Evolutionary conservation across 2,888 invertebrate genomes (phyloP), one percentile per base, ranked within the genome.

Genomic region (Ennomos quercinarius): DNA sequence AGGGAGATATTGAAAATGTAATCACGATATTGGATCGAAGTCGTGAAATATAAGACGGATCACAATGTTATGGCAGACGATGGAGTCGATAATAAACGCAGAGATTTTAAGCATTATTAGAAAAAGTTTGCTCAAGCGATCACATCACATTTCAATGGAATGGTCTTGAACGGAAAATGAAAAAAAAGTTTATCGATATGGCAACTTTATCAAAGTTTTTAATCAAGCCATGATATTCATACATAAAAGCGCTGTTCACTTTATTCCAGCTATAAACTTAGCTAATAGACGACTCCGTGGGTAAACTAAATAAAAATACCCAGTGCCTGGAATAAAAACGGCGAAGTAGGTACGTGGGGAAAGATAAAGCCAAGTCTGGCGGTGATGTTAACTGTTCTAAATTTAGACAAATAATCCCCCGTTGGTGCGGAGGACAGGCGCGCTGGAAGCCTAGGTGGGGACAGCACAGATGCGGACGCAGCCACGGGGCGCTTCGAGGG

Each of bases 331-430:
- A 67, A 70, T 64, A 59, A 67, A 59, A 64, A 60, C 59, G 51
- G 53, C 53, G 51, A 66, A 68, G 60, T 39, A 57, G 46, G 50
- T 38, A 27, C 27, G 27, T 6, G 27, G 27, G 13, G 62, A 60
- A 65, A 63, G 67, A 70, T 71, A 66, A 71, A 69, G 56, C 54
- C 56, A 67, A 64, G 68, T 55, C 70, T 73, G 76, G 56, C 63
- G 61, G 66, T 74, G 79, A 76, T 78, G 73, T 68, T 76, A 78
- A 78, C 73, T 69, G 77, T 78, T 78, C 74, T 74, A 73, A 73
- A 80, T 79, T 76, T 74, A 78, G 77, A 82, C 77, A 80, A 81
- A 80, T 80, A 79, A 74, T 74, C 53, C 70, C 67, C 70, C 70
- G 77, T 71, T 70, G 70, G 73, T 74, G 77, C 64, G 62, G 71